A percentile compares a stretch with the other conserved stretches of the same genome.
Evolutionary conservation across 2,113 vertebrate genomes (phyloP).

Genomic region (Parotia lawesii): DNA sequence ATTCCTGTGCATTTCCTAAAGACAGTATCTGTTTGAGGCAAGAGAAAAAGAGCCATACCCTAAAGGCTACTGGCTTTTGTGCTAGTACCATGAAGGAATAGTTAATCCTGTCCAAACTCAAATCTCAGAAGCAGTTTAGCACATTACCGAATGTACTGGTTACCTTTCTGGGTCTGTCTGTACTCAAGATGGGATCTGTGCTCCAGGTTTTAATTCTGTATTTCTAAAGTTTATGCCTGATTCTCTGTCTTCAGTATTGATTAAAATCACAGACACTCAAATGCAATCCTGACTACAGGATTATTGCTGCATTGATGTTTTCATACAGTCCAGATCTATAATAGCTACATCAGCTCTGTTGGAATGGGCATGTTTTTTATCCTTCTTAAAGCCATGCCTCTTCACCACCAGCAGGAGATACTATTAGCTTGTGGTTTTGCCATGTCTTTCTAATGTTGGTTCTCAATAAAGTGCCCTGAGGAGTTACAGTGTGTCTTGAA

Average conservation of each 20-base stretch:
- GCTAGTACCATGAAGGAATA: fast-evolving
- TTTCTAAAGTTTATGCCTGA: neutral
- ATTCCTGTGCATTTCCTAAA: neutral
- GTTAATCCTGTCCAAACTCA: neutral
- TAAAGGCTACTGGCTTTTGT: neutral
- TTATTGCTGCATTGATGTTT: neutral
- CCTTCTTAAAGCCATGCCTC: neutral
- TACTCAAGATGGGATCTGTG: neutral
- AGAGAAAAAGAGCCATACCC: neutral
- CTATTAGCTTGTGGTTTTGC: neutral
- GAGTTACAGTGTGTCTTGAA: neutral
- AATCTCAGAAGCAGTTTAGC: neutral
- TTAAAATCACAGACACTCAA: neutral
- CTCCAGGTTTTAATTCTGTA: neutral
- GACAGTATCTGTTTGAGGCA: neutral
- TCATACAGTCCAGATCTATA: neutral
- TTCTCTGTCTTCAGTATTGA: neutral
- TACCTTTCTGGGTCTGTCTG: neutral
- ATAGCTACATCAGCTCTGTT: neutral
- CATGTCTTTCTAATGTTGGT: neutral
- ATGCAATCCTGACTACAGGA: neutral
- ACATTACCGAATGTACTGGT: neutral
- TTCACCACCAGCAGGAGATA: neutral
- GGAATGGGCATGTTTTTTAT: neutral
- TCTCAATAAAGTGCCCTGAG: neutral